Conservation (phyloP, 2,797 vertebrate genomes). For the Jordanella pulchra region DNA sequence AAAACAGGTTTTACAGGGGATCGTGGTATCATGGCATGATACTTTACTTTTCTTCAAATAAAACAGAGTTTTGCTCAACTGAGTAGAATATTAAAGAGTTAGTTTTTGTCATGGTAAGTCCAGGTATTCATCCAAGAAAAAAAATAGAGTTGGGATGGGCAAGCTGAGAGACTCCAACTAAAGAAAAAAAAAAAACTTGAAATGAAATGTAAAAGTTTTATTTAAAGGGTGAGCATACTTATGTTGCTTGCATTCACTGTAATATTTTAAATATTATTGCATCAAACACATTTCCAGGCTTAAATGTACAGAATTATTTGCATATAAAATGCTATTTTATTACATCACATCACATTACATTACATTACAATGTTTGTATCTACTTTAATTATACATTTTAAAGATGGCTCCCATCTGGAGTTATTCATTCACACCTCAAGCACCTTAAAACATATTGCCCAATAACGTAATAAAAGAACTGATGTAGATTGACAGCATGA, state of each 20-base stretch:
- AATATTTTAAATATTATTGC: not conserved
- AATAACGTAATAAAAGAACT: constrained; percentile 34
- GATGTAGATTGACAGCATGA: constrained; percentile 41
- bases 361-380: not conserved
- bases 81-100: not conserved
- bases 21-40: too few species aligned
- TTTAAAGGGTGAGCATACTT: not conserved
- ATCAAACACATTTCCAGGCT: not conserved
- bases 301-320: not conserved
- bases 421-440: constrained; percentile 26
- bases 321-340: not conserved
- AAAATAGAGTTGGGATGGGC: not conserved
- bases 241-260: not conserved
- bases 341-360: too few species aligned
- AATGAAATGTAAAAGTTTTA: not conserved
- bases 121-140: not conserved
- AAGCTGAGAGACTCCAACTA: not conserved
- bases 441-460: constrained; percentile 40
- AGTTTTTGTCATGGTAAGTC: too few species aligned
- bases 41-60: too few species aligned
- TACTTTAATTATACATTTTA: not conserved
- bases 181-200: not conserved
- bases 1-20: not conserved
- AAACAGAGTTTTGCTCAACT: too few species aligned
- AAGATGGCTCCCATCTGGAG: constrained; percentile 5